A percentile compares a stretch with the other conserved stretches of the same genome.
phyloP scores from a whole-genome alignment of 2,888 invertebrate genomes.

The Hydraecia micacea region DNA sequence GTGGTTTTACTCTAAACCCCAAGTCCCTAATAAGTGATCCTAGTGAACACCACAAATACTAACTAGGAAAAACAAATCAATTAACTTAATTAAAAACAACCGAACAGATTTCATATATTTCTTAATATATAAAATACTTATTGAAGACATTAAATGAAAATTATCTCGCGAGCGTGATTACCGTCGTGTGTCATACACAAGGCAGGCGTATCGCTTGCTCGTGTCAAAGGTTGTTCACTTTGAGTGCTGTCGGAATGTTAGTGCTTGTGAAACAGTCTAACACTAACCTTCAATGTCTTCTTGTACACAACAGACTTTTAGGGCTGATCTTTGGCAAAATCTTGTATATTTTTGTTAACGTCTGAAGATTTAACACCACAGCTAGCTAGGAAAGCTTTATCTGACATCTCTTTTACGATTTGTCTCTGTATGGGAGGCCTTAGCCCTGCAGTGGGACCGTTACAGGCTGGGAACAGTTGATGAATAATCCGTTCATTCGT shows the following conservation, averaged over 20 bases:
- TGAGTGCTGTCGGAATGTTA: conserved; percentile 33
- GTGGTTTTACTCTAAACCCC: too few species aligned
- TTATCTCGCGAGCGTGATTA: conserved; percentile 28
- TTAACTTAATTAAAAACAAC: background rate
- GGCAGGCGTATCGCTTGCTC: conserved; percentile 41
- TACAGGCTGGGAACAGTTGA: background rate
- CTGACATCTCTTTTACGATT: background rate
- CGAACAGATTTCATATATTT: background rate
- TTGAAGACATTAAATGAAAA: conserved; percentile 40
- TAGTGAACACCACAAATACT: too few species aligned
- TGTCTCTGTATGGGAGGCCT: background rate
- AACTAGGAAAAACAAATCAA: background rate
- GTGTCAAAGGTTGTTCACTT: conserved; percentile 55
- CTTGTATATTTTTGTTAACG: background rate
- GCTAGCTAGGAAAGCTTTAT: background rate
- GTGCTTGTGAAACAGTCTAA: conserved; percentile 51
- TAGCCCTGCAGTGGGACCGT: background rate
- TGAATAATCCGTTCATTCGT: background rate
- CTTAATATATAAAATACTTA: conserved; percentile 12
- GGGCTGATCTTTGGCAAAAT: conserved; percentile 1
- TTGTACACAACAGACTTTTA: background rate
- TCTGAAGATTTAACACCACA: background rate
- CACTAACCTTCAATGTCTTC: conserved; percentile 43
- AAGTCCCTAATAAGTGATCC: too few species aligned
- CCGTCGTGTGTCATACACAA: conserved; percentile 28